Evolutionary conservation across 1,140 invertebrate genomes (phyloP), one percentile per base, ranked within the genome.

Genomic region (Triops cancriformis): DNA sequence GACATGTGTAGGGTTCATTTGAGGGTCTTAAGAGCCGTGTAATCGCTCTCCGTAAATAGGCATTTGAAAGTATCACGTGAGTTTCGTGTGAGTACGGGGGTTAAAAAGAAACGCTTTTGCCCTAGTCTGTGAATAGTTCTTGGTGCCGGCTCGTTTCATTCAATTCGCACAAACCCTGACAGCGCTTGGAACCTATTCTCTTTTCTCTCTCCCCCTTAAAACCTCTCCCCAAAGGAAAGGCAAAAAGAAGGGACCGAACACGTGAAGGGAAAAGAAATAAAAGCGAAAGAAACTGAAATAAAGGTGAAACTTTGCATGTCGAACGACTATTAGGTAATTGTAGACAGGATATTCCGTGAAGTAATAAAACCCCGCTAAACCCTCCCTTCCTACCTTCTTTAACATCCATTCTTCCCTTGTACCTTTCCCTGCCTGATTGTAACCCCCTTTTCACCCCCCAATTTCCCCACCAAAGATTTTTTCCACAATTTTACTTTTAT

Each of bases 251-350:
- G 51, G 51, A 14, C 10, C 23, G 2, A 7, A 37, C 31, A 37
- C 2, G 31, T 37, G 7, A 37, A 37, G 31, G 31, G 7, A 37
- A 37, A 37, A 37, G 31, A 37, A 37, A 37, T 37, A 37, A 37
- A 37, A 37, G 31, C 31, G 31, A 37, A 37, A 37, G 31, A 37
- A 37, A 37, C 31, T 4, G 31, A 37, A 37, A 37, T 37, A 37
- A 64, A 64, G 51, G 51, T 18, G 23, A 64, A n/a, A 64, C 51
- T 64, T 64, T 23, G 51, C 51, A 64, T 64, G 51, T 64, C 51
- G 23, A 64, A 64, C 51, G 51, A 64, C 51, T 64, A 64, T 64
- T 64, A 64, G 51, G 51, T 64, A 64, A 64, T 64, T 64, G 51
- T 64, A 64, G 51, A 64, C 51, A 64, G 51, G 51, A 64, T n/a